phyloP scores from a whole-genome alignment of 2,888 invertebrate species.

The Thera obeliscata region DNA sequence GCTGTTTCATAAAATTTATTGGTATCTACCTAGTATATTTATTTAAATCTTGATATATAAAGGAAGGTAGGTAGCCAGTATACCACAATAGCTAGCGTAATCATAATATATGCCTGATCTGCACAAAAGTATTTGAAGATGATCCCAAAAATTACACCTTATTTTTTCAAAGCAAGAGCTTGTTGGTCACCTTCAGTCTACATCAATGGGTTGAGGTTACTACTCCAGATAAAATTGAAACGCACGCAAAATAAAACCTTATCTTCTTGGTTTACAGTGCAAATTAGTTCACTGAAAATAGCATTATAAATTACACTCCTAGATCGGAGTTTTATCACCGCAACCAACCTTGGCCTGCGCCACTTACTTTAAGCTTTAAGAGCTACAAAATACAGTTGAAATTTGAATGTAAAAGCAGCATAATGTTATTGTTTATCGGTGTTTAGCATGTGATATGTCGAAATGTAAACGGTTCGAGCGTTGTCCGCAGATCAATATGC shows the following conservation, averaged over 20 bases:
- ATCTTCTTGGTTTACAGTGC: constrained; percentile 22
- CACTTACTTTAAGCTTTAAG: constrained; percentile 39
- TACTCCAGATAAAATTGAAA: constrained; percentile 34
- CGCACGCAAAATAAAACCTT: constrained; percentile 18
- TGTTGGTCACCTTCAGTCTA: constrained; percentile 44
- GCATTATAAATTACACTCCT: constrained; percentile 65
- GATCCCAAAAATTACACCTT: background rate
- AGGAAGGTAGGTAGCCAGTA: too few species aligned
- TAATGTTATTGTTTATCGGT: constrained; percentile 81
- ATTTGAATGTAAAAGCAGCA: constrained; percentile 45
- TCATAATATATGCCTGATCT: too few species aligned
- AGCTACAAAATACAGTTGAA: constrained; percentile 26
- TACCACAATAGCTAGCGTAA: too few species aligned
- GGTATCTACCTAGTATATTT: too few species aligned
- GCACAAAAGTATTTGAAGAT: background rate
- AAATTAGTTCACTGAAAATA: constrained; percentile 35
- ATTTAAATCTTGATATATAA: too few species aligned
- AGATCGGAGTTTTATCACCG: constrained; percentile 35
- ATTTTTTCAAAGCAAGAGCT: constrained; percentile 6
- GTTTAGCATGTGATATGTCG: constrained; percentile 84
- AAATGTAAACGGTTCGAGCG: constrained; percentile 81
- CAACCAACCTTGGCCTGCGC: constrained; percentile 40
- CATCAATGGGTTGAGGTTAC: constrained; percentile 45
- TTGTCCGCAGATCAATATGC: constrained; percentile 84
- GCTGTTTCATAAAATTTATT: too few species aligned